Evolutionary conservation across 2,888 invertebrate genomes (phyloP).

Genomic region (Rotaria magnacalcarata): DNA sequence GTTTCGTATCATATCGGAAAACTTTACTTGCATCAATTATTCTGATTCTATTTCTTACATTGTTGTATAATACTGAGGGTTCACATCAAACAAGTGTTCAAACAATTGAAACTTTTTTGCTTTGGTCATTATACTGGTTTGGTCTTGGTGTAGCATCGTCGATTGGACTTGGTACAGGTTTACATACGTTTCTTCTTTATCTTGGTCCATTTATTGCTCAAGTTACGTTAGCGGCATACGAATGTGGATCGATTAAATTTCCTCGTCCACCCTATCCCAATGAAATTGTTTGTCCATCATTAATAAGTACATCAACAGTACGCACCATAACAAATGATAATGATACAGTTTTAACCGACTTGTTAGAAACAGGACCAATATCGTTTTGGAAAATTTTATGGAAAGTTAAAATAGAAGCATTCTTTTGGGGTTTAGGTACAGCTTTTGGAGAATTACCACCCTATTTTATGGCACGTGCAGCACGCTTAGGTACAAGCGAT

Average conservation of each 20-base stretch:
- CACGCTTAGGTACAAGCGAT: conserved; percentile 61
- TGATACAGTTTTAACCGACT: neutral
- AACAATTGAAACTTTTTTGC: conserved; percentile 30
- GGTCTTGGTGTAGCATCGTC: conserved; percentile 89
- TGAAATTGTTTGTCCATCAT: conserved; percentile 51
- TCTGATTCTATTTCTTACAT: conserved; percentile 8
- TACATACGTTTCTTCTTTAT: conserved; percentile 96
- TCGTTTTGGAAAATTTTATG: conserved; percentile 46
- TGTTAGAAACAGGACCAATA: neutral
- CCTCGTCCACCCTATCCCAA: conserved; percentile 97
- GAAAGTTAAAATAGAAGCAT: conserved; percentile 46
- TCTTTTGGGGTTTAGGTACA: conserved; percentile 67
- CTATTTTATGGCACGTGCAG: conserved; percentile 97
- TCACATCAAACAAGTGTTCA: conserved; percentile 31
- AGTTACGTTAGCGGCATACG: conserved; percentile 94
- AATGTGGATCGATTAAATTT: conserved; percentile 87
- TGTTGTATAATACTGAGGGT: conserved; percentile 39
- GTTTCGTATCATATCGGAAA: conserved; percentile 40
- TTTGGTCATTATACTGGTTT: conserved; percentile 84
- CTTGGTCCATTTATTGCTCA: conserved; percentile 97
- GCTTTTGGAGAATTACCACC: conserved; percentile 98
- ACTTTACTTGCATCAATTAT: conserved; percentile 2
- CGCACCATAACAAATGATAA: neutral
- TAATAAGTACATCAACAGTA: neutral
- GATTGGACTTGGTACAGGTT: conserved; percentile 91